Evolutionary conservation across 2,888 invertebrate species (phyloP), one percentile per base, ranked within the genome.

Genomic region (Timandra comae): DNA sequence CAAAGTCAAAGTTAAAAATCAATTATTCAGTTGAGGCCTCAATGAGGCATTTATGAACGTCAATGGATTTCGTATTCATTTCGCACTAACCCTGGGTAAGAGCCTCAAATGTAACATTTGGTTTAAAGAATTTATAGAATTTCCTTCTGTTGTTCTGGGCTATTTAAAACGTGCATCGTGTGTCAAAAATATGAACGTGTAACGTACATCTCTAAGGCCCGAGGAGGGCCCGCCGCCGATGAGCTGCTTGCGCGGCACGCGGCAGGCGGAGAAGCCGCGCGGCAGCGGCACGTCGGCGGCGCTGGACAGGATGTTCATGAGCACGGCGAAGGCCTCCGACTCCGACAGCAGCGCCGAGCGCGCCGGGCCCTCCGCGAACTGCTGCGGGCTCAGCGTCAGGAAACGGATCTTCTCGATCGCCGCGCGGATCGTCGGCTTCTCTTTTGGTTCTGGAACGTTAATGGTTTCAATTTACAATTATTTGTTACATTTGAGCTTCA

Each of bases 281-380:
- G 94, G 94, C 91, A 94, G 90, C 2, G 91, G 81, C 37, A 89
- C 88, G 30, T 90, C 90, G 6, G 88, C 87, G 29, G 86, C 88
- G 11, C 90, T 89, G 10, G 92, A 92, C 10, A 93, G 90, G 38
- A 95, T 93, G 66, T 94, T 94, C 89, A 95, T 93, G 1, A 95
- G 81, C 35, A 95, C 91, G 0, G 93, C 90, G 58, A 94, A 91
- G 7, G 93, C 91, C 63, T 95, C 95, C 1, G 92, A 88, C 67
- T 93, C 91, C 0, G 90, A 88, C 12, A 95, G 82, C 5, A 95
- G 75, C n/a, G 86, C 78, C 7, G 94, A 94, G 29, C 90, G 87
- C 0, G 93, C 94, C 0, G 94, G 93, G 0, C 93, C 93, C 55
- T 93, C 92, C 0, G 95, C 94, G 67, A 95, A 95, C 76, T 94